Base-by-base conservation (phyloP, 2,113 vertebrate genomes). In the Connochaetes taurinus region DNA sequence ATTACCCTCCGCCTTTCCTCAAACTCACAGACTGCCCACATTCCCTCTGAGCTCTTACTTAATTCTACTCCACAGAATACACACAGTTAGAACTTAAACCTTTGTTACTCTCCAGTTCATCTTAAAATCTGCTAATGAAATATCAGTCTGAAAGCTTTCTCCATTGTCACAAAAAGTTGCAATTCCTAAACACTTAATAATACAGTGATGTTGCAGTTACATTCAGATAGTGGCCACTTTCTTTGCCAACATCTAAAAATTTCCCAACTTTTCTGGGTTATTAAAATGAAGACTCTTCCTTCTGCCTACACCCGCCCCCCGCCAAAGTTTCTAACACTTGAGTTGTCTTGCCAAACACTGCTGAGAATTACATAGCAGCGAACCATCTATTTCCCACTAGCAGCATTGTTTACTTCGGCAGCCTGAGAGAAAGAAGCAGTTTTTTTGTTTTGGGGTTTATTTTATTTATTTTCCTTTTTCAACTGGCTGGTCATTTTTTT, bases 301-400 rank as follows among this genome's bases (percentile, higher is more conserved):
- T 7, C 23, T 11, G 1, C 43, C 17, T 40, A 55, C 0, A 1
- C 1, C 7, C 0, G 0, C 2, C 12, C 17, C 36, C 17, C 36
- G 9, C 16, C 2, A 19, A 82, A 9, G 4, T 33, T 45, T 50
- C 50, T 36, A 40, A 13, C 25, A 9, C 2, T 4, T 33, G 57
- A n/a, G 7, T 10, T 31, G 19, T 67, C 50, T 47, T 45, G 43
- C 45, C 23, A 82, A 50, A 62, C 0, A 33, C 87, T 76, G 52
- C 14, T 7, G 57, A 94, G n/a, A 87, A 40, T 83, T 21, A 31
- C 16, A 43, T 1, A 1, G n/a, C 12, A 6, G 60, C 19, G 29
- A 13, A 23, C 23, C 29, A 6, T 23, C 25, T 1, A 25, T 25
- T 36, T 95, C 33, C 36, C 16, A 55, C 13, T 4, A 12, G 36